Percentiles rank a stretch among this genome's conserved stretches.
phyloP scores from a whole-genome alignment of 2,888 invertebrate genomes.

The Drosophila conformis region DNA sequence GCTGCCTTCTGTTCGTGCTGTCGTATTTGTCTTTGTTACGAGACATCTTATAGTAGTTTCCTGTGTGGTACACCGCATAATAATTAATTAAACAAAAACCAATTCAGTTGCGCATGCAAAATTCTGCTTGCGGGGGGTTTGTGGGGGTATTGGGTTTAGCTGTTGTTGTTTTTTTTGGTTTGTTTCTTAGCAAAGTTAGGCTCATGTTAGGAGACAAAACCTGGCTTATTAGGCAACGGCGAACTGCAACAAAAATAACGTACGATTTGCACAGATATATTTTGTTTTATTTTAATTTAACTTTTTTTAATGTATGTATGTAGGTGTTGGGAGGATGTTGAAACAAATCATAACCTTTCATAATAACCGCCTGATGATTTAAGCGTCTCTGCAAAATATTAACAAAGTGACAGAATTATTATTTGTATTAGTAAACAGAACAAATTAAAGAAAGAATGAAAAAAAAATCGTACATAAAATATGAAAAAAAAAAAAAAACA shows the following conservation, averaged over 20 bases:
- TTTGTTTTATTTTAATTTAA: constrained; percentile 21
- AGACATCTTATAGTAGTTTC: constrained; percentile 87
- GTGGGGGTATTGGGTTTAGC: constrained; percentile 15
- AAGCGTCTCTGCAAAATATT: constrained; percentile 85
- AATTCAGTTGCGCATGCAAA: constrained; percentile 17
- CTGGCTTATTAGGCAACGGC: constrained; percentile 62
- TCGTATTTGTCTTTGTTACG: constrained; percentile 96
- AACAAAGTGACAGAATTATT: constrained; percentile 83
- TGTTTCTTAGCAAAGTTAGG: constrained; percentile 70
- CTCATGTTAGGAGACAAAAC: constrained; percentile 79
- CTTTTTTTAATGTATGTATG: constrained; percentile 28
- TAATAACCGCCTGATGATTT: constrained; percentile 85
- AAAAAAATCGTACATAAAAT: constrained; percentile 33
- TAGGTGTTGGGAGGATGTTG: constrained; percentile 59
- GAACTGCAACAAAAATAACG: constrained; percentile 57
- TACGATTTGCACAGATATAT: constrained; percentile 33
- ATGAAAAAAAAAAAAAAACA: constrained; percentile 29
- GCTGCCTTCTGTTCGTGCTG: constrained; percentile 91
- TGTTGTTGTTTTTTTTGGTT: constrained; percentile 31
- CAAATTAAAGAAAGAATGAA: constrained; percentile 20
- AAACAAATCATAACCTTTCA: constrained; percentile 85
- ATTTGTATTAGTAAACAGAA: constrained; percentile 78
- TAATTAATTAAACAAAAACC: neutral
- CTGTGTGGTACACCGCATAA: constrained; percentile 56
- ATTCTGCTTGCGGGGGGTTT: neutral